Base-by-base conservation (phyloP, 2,113 vertebrate genomes). In the Seriola dumerili region DNA sequence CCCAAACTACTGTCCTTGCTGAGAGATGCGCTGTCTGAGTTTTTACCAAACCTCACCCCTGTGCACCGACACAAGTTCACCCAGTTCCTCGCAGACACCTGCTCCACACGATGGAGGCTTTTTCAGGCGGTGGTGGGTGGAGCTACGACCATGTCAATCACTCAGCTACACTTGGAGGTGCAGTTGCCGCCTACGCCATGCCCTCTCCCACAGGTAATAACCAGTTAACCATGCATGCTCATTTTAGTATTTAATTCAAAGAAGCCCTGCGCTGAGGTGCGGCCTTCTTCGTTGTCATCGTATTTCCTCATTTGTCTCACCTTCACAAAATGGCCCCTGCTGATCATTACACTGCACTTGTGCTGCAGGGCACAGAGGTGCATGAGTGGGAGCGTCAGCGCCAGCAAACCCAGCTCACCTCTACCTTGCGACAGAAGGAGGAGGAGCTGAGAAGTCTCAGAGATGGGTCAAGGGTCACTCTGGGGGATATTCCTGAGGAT, bases 91-190 rank as follows among this genome's bases (percentile, higher is more conserved):
- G 13, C 63, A 5, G 77, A 87, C n/a, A 76, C 73, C 38, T 92
- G 89, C 17, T 8, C 84, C 55, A 14, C 14, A 11, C 86, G 89
- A 23, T 78, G 64, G 23, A 88, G 70, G 70, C 92, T 94, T 3
- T 82, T 92, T 62, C 90, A 91, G 84, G 91, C 86, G 1, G 87
- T 80, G 70, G 80, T 92, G n/a, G 19, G 48, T 1, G 74, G 89
- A 54, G 55, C 64, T 1, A 34, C 61, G 0, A 34, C 84, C 32
- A 0, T 34, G 3, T 72, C 77, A 17, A 2, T 59, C n/a, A 3
- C n/a, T 38, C 84, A 58, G 58, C 66, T 52, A 1, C 81, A 90
- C 2, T 61, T 93, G 50, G 77, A 90, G 78, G 86, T 95, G 74
- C 12, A 90, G 59, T 12, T 85, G 29, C 93, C 94, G 3, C 88